Conservation (phyloP, 2,113 vertebrate genomes). For the Panthera leo region DNA sequence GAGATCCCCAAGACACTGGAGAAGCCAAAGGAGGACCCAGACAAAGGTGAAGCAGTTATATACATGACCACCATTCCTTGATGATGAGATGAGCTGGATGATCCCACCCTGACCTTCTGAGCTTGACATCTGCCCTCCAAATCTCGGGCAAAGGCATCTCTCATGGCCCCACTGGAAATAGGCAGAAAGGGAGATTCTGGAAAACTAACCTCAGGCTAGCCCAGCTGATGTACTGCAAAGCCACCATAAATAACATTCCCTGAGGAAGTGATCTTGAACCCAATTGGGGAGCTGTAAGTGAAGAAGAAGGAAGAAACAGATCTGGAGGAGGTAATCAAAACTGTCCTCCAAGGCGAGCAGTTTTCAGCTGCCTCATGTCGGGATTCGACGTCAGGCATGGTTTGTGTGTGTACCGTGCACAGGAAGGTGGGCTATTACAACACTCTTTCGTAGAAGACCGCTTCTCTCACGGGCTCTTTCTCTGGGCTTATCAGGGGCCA, state of each 20-base stretch:
- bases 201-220: not conserved
- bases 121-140: not conserved
- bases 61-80: not conserved
- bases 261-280: not conserved
- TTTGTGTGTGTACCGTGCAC: not conserved
- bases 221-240: too few relatives aligned
- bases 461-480: too few relatives aligned
- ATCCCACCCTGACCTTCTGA: not conserved
- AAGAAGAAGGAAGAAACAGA: not conserved
- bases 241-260: not conserved
- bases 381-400: not conserved
- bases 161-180: not conserved
- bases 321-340: not conserved
- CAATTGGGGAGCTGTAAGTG: not conserved
- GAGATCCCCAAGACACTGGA: not conserved
- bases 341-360: not conserved
- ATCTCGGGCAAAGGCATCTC: not conserved
- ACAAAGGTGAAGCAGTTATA: not conserved
- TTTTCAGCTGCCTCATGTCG: not conserved
- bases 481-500: not conserved
- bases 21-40: not conserved
- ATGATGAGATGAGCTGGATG: accelerated
- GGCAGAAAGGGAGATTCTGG: not conserved
- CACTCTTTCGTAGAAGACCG: not conserved
- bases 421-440: not conserved